A percentile compares a stretch with the other conserved stretches of the same genome.
Conservation (phyloP, 2,113 vertebrate species). For the Myotis davidii region DNA sequence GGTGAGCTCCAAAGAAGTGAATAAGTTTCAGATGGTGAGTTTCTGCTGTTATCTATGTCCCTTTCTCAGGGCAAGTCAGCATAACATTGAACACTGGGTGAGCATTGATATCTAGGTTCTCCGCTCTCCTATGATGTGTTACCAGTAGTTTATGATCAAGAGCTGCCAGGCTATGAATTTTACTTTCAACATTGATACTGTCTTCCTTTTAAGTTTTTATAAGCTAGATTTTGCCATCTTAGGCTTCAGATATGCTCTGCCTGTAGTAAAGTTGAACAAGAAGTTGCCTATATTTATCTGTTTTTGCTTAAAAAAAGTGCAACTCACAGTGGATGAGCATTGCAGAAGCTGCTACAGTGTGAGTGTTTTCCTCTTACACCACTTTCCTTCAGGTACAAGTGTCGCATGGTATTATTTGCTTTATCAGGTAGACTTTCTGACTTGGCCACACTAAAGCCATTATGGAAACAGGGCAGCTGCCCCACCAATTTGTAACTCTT, state of each 20-base stretch:
- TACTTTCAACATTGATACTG: neutral
- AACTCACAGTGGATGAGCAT: neutral
- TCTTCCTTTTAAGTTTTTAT: neutral
- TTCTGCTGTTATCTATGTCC: neutral
- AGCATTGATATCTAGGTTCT: neutral
- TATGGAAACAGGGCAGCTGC: neutral
- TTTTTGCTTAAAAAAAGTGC: neutral
- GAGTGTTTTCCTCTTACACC: neutral
- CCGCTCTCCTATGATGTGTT: neutral
- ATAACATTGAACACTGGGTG: neutral
- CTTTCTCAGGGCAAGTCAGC: neutral
- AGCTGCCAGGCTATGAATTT: neutral
- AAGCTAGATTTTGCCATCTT: slow-evolving; percentile 46
- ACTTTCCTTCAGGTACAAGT: neutral
- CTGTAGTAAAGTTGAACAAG: neutral
- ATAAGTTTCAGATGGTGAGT: slow-evolving; percentile 99
- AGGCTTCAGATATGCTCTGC: neutral
- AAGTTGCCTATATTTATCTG: neutral
- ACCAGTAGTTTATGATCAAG: neutral
- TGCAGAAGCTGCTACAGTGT: neutral
- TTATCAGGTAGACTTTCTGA: neutral
- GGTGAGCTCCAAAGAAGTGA: slow-evolving; percentile 99
- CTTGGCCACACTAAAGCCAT: neutral
- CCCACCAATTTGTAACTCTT: neutral
- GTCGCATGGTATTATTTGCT: neutral